Base-by-base conservation (phyloP, 2,113 vertebrate species). In the Prionailurus viverrinus region DNA sequence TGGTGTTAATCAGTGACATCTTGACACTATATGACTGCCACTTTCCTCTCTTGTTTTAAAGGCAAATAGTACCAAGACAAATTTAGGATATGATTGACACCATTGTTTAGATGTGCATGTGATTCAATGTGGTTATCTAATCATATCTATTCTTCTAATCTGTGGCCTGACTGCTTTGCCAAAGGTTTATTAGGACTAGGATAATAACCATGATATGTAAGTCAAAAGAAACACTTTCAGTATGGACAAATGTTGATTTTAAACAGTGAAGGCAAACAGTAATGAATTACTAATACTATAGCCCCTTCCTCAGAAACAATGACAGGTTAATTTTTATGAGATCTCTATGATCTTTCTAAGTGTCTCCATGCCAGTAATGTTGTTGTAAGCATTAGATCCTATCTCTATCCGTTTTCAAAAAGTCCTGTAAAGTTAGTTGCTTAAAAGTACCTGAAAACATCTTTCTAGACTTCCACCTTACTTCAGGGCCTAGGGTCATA, bases 371-470 rank as follows among this genome's bases (percentile, higher is more conserved):
- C 96, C 66, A 36, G 89, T 0, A 48, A 89, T 95, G 97, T 63
- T 84, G 78, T 97, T 95, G 92, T 98, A 91, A 95, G 93, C 68
- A 41, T 97, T 97, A 97, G 98, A 99, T 98, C 95, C 97, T 98
- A 97, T 98, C 98, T 98, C 95, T 58, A 53, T 98, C 97, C 97
- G 97, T 98, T 98, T 98, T 98, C 98, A 96, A 97, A 98, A 98
- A 98, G 98, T 66, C 91, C 96, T 82, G 53, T 96, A 92, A 96
- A 97, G 83, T 92, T 79, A 97, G 95, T 99, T 98, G 99, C 98
- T 98, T 97, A 98, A 99, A 98, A 98, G 98, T 98, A 99, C 99
- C 99, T 99, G 99, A 98, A 99, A 98, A 98, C 97, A 97, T 99
- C 98, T 98, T 98, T 97, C 96, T 97, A 98, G 98, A 98, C 98